A percentile compares a stretch with the other conserved stretches of the same genome.
phyloP scores from a whole-genome alignment of 1,140 invertebrate genomes.

The Dinothrombium tinctorium region DNA sequence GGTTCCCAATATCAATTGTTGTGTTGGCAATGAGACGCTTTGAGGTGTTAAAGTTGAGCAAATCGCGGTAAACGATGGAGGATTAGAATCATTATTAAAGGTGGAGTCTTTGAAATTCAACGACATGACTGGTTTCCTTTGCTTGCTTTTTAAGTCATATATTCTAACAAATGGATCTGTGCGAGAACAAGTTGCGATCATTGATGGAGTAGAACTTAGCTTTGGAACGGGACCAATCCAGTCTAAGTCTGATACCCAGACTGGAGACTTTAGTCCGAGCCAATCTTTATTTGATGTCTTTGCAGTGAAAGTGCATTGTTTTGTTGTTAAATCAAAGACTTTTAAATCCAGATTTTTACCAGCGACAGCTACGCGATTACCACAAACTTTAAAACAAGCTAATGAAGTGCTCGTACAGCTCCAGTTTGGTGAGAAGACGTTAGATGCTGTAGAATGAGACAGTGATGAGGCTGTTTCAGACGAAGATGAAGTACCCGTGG shows the following conservation, averaged over 20 bases:
- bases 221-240: slow-evolving; percentile 5
- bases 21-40: neutral
- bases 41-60: slow-evolving; percentile 4
- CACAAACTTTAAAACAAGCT: slow-evolving; percentile 8
- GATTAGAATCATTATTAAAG: slow-evolving; percentile 11
- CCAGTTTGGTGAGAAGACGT: slow-evolving; percentile 8
- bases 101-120: slow-evolving; percentile 11
- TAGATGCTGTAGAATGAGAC: neutral
- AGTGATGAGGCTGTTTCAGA: neutral
- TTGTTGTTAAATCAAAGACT: slow-evolving; percentile 12
- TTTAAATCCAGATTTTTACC: slow-evolving; percentile 10
- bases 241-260: slow-evolving; percentile 8
- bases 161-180: slow-evolving; percentile 8
- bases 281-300: slow-evolving; percentile 9
- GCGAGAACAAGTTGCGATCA: slow-evolving; percentile 11
- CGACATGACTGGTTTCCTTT: slow-evolving; percentile 4
- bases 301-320: slow-evolving; percentile 10
- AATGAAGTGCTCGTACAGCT: slow-evolving; percentile 1
- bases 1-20: slow-evolving; percentile 8
- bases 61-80: slow-evolving; percentile 6
- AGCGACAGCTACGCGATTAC: slow-evolving; percentile 9
- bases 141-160: slow-evolving; percentile 9
- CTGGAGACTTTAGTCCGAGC: slow-evolving; percentile 6
- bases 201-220: neutral
- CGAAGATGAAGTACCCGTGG: neutral